These are phyloP conservation scores for Danionella dracula DNA, from an alignment of 2,797 vertebrate species.

Conservation along the genomic window DNA sequence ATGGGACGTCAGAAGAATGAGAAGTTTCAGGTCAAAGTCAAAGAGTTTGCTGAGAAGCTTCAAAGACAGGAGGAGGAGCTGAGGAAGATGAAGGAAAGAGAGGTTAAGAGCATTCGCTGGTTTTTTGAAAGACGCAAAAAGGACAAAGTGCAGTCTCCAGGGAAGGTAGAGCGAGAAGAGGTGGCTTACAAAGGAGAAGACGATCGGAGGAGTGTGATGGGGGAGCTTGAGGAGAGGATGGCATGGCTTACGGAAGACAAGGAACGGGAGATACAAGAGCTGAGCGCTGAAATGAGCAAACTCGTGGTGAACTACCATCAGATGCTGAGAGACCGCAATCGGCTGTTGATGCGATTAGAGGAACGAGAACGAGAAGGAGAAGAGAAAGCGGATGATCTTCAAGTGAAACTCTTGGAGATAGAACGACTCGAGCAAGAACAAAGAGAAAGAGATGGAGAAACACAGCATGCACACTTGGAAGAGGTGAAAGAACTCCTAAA, in stretches of 20 bases:
- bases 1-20: conserved; percentile 60
- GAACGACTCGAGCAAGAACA: conserved; percentile 51
- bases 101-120: conserved; percentile 64
- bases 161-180: conserved; percentile 48
- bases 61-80: conserved; percentile 60
- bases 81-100: conserved; percentile 62
- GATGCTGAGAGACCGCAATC: conserved; percentile 41
- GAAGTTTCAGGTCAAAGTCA: conserved; percentile 60
- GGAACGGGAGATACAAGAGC: conserved; percentile 65
- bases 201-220: conserved; percentile 52
- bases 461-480: conserved; percentile 22
- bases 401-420: conserved; percentile 57
- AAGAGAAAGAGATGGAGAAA: conserved; percentile 46
- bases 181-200: conserved; percentile 57
- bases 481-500: conserved; percentile 33
- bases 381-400: conserved; percentile 65
- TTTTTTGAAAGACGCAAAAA: conserved; percentile 62
- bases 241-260: conserved; percentile 65
- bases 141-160: conserved; percentile 56
- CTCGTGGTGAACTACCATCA: conserved; percentile 43
- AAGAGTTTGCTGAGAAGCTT: conserved; percentile 61
- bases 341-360: conserved; percentile 43
- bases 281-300: conserved; percentile 56
- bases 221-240: conserved; percentile 66
- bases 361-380: conserved; percentile 59